These are phyloP conservation scores for Napeogenes inachia DNA, from an alignment of 2,888 invertebrate genomes.

Conservation along the genomic window DNA sequence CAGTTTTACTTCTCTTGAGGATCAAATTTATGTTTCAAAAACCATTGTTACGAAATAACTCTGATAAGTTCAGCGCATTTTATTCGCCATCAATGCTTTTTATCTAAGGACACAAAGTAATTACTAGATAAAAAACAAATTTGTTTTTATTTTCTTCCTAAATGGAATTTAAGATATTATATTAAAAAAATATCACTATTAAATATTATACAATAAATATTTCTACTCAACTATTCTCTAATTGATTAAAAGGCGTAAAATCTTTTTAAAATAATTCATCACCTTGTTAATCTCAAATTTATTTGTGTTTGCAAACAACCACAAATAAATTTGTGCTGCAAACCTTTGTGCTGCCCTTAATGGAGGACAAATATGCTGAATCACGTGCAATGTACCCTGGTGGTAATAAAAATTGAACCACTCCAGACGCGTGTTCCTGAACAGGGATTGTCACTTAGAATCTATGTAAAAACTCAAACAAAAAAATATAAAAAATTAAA, in stretches of 20 bases:
- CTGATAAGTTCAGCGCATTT: conserved; percentile 2
- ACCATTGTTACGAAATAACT: conserved; percentile 2
- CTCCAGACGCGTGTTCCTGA: background rate
- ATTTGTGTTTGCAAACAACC: conserved; percentile 53
- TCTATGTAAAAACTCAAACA: background rate
- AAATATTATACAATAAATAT: no score
- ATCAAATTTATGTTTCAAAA: conserved; percentile 7
- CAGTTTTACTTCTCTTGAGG: conserved; percentile 1
- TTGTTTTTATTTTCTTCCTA: background rate
- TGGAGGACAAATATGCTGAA: conserved; percentile 46
- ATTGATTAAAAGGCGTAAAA: conserved; percentile 30
- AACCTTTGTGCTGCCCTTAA: conserved; percentile 56
- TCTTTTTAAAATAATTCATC: conserved; percentile 71
- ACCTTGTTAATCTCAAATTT: conserved; percentile 53
- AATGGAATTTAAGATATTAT: no score
- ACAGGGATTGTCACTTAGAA: background rate
- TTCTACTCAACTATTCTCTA: background rate
- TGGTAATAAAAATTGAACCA: conserved; percentile 29
- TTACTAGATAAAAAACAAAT: background rate
- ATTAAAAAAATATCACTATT: no score
- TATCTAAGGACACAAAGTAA: background rate
- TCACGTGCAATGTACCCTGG: conserved; percentile 22
- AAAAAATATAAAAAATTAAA: background rate
- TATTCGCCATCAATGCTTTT: conserved; percentile 2
- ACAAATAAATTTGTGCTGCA: no score